These are phyloP conservation scores for Anguilla rostrata DNA, from an alignment of 2,113 vertebrate species.

Conservation along the genomic window DNA sequence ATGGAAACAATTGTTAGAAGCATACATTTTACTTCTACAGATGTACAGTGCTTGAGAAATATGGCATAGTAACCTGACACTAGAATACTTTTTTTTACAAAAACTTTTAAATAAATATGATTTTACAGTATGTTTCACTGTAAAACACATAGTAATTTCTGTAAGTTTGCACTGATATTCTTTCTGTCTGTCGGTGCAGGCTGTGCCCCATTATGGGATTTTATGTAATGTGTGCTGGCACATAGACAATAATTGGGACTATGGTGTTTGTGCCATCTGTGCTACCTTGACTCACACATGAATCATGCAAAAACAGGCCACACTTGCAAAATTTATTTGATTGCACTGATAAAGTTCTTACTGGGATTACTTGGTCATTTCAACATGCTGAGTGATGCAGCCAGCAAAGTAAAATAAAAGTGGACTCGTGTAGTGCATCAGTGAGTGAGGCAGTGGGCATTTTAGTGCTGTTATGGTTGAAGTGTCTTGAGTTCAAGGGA, in stretches of 20 bases:
- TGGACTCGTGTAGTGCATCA: not conserved
- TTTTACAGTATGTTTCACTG: not conserved
- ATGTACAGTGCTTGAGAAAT: too few relatives aligned
- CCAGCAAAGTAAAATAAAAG: not conserved
- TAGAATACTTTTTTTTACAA: not conserved
- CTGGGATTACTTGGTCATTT: slow-evolving; percentile 8
- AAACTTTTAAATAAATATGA: not conserved
- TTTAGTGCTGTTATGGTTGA: too few relatives aligned
- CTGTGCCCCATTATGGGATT: slow-evolving; percentile 6
- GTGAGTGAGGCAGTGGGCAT: not conserved
- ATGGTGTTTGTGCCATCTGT: slow-evolving; percentile 12
- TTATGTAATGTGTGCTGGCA: not conserved
- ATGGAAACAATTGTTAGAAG: too few relatives aligned
- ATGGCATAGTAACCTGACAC: too few relatives aligned
- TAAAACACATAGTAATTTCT: not conserved
- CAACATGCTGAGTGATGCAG: slow-evolving; percentile 23
- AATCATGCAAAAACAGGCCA: slow-evolving; percentile 20
- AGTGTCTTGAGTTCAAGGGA: too few relatives aligned
- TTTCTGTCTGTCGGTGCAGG: not conserved
- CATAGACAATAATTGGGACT: not conserved
- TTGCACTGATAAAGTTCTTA: slow-evolving; percentile 20
- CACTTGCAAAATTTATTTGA: slow-evolving; percentile 18
- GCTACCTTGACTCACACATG: slow-evolving; percentile 16
- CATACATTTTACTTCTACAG: too few relatives aligned
- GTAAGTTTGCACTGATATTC: not conserved